Percentiles rank a stretch among this genome's conserved stretches.
These are phyloP conservation scores for Gymnocephalus cernua DNA, from an alignment of 2,113 vertebrate species.

Conservation along the genomic window DNA sequence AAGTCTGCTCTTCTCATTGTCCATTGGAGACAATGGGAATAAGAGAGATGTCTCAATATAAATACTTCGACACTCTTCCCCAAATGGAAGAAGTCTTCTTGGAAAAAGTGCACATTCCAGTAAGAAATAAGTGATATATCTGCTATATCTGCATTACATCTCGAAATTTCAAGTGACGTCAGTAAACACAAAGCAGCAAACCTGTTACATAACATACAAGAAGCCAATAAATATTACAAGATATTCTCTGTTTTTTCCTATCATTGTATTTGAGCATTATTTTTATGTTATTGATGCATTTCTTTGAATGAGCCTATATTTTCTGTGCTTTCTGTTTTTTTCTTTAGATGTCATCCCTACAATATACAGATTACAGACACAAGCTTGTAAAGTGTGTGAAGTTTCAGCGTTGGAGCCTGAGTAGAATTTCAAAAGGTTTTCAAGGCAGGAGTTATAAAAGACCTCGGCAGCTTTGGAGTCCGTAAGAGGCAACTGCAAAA, in stretches of 20 bases:
- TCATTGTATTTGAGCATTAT: neutral
- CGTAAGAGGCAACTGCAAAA: slow-evolving; percentile 4
- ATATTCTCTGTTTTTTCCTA: neutral
- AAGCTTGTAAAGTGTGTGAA: slow-evolving; percentile 34
- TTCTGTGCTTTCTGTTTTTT: slow-evolving; percentile 22
- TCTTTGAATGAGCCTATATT: neutral
- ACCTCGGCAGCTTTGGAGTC: slow-evolving; percentile 3
- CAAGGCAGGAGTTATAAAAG: slow-evolving; percentile 48
- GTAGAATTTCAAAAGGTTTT: slow-evolving; percentile 55
- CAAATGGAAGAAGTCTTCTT: slow-evolving; percentile 14
- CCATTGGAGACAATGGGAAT: too few species aligned
- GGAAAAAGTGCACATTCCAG: slow-evolving; percentile 14
- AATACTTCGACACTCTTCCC: slow-evolving; percentile 42
- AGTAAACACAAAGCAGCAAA: slow-evolving; percentile 7
- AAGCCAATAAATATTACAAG: slow-evolving; percentile 23
- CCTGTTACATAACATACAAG: neutral
- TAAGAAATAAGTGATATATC: slow-evolving; percentile 9
- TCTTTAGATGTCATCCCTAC: slow-evolving; percentile 33
- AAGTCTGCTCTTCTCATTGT: slow-evolving; percentile 65
- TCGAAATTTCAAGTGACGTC: slow-evolving; percentile 15
- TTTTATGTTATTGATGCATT: neutral
- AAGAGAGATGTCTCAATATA: too few species aligned
- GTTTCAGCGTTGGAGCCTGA: slow-evolving; percentile 36
- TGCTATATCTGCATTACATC: slow-evolving; percentile 10
- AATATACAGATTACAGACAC: slow-evolving; percentile 45